Conservation (phyloP, 1,140 invertebrate species). For the Sminthurides bifidus region DNA sequence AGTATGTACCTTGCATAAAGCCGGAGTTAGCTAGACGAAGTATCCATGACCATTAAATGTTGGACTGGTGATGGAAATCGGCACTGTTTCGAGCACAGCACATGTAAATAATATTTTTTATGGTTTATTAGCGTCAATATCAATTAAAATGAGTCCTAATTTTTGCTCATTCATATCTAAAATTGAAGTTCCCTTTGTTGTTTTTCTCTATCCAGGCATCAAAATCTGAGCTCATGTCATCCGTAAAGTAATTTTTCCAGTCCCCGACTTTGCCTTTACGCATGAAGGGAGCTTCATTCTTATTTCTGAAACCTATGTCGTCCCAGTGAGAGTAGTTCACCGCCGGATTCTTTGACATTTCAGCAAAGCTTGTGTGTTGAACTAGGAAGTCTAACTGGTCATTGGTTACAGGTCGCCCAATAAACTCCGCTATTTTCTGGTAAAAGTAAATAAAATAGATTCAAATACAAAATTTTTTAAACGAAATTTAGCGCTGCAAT, state of each 20-base stretch:
- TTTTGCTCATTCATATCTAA: conserved; percentile 32
- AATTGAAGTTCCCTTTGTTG: conserved; percentile 18
- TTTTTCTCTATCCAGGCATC: conserved; percentile 33
- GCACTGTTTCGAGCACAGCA: too few species aligned
- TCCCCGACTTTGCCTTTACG: conserved; percentile 41
- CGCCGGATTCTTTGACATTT: conserved; percentile 41
- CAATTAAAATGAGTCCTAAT: too few species aligned
- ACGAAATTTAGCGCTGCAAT: neutral
- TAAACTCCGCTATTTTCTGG: conserved; percentile 38
- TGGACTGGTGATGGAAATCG: too few species aligned
- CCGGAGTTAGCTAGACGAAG: too few species aligned
- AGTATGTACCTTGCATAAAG: too few species aligned
- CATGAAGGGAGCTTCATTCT: conserved; percentile 37
- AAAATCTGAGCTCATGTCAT: conserved; percentile 31
- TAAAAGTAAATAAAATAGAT: too few species aligned
- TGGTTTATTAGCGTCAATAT: neutral
- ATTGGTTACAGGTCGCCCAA: conserved; percentile 37
- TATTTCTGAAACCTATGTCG: conserved; percentile 38
- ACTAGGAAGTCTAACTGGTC: conserved; percentile 31
- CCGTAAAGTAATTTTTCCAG: conserved; percentile 37
- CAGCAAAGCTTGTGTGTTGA: conserved; percentile 40
- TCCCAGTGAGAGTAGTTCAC: conserved; percentile 43
- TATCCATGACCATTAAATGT: too few species aligned
- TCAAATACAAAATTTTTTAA: neutral
- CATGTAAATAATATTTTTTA: too few species aligned